These are phyloP conservation scores for Cladorhizidae sp. DNA, from an alignment of 37 sponge, comb jelly and placozoan species.

Conservation along the genomic window DNA sequence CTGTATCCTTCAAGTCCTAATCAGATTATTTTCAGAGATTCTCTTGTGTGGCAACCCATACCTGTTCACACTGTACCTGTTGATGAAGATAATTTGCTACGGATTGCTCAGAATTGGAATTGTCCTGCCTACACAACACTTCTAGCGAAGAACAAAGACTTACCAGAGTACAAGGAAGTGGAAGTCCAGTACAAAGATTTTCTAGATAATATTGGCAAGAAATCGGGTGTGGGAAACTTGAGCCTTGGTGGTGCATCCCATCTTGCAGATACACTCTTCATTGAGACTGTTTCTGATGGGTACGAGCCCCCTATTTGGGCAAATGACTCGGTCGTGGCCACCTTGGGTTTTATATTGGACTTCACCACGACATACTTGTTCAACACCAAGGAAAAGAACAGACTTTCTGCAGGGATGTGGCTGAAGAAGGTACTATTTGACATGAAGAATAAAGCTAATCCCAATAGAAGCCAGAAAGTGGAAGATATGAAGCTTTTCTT, in stretches of 20 bases:
- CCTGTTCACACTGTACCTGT: slow-evolving; percentile 88
- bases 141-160: too few relatives aligned
- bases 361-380: slow-evolving; percentile 41
- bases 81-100: slow-evolving; percentile 55
- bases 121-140: too few relatives aligned
- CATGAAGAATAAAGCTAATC: too few relatives aligned
- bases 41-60: slow-evolving; percentile 89
- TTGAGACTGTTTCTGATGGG: slow-evolving; percentile 36
- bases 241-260: slow-evolving; percentile 45
- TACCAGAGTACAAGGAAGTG: too few relatives aligned
- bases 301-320: slow-evolving; percentile 26
- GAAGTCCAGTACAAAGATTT: too few relatives aligned
- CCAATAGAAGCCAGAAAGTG: too few relatives aligned
- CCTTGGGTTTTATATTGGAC: slow-evolving; percentile 14
- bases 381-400: slow-evolving; percentile 43
- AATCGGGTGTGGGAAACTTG: slow-evolving; percentile 29
- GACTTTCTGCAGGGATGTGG: slow-evolving; percentile 38
- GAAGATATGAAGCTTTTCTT: too few relatives aligned
- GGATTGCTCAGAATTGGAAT: too few relatives aligned
- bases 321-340: background rate
- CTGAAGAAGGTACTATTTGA: too few relatives aligned
- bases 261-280: slow-evolving; percentile 50
- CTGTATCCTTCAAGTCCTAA: slow-evolving; percentile 57
- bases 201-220: slow-evolving; percentile 6
- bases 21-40: slow-evolving; percentile 36